Conservation (phyloP, 2,888 invertebrate genomes). For the Drosophila fulvimacula region DNA sequence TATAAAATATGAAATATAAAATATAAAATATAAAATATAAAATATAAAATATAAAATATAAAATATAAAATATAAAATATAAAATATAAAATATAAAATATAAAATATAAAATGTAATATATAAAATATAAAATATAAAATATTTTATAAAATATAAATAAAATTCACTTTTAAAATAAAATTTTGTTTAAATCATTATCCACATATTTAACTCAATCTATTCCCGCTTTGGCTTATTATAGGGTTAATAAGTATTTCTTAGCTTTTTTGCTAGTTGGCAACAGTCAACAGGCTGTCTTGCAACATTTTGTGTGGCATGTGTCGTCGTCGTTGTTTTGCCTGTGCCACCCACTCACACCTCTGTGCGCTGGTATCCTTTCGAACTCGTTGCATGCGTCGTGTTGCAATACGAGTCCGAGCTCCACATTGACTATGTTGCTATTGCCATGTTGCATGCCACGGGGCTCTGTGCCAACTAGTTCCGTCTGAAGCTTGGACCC, state of each 20-base stretch:
- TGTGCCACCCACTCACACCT: background rate
- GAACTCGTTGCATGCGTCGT: slow-evolving; percentile 44
- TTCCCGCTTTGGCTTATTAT: background rate
- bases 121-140: background rate
- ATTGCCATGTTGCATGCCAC: slow-evolving; percentile 58
- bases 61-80: background rate
- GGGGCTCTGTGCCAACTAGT: slow-evolving; percentile 24
- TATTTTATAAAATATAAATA: background rate
- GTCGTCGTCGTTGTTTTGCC: slow-evolving; percentile 1
- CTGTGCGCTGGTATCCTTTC: slow-evolving; percentile 30
- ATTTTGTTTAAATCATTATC: too few species aligned
- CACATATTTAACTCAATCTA: background rate
- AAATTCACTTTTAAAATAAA: background rate
- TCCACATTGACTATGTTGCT: slow-evolving; percentile 44
- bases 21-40: background rate
- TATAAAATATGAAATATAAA: too few species aligned
- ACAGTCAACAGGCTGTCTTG: slow-evolving; percentile 62
- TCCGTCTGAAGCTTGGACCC: slow-evolving; percentile 28
- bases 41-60: background rate
- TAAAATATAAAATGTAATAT: background rate
- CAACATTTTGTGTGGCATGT: slow-evolving; percentile 55
- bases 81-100: background rate
- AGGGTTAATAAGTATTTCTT: slow-evolving; percentile 28
- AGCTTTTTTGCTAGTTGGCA: slow-evolving; percentile 10
- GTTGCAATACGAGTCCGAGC: slow-evolving; percentile 48